These are phyloP conservation scores for Campoletis raptor DNA, from an alignment of 2,888 invertebrate genomes.

Conservation along the genomic window DNA sequence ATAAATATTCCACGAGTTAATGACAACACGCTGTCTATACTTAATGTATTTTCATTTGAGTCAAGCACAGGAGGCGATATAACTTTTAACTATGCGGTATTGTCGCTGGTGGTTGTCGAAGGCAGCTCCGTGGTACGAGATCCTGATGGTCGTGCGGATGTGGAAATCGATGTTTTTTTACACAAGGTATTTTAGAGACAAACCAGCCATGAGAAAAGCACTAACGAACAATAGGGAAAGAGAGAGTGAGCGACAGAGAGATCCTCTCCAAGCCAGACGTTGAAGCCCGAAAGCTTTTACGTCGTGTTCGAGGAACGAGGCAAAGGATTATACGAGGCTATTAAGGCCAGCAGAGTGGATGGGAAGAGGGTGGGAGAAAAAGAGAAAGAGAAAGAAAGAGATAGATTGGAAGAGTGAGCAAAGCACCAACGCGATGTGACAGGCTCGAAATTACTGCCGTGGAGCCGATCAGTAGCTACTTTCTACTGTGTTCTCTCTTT, in stretches of 20 bases:
- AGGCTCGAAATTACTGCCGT: conserved; percentile 66
- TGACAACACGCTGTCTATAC: conserved; percentile 11
- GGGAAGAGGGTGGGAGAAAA: conserved; percentile 6
- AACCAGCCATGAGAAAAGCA: conserved; percentile 40
- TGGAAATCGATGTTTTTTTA: conserved; percentile 64
- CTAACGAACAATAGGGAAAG: conserved; percentile 40
- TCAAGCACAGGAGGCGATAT: conserved; percentile 31
- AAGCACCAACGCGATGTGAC: conserved; percentile 65
- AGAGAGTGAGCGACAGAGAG: conserved; percentile 14
- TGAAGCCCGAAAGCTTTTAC: conserved; percentile 67
- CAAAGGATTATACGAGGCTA: conserved; percentile 68
- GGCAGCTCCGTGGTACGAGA: conserved; percentile 16
- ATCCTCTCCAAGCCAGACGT: conserved; percentile 52
- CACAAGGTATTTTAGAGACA: conserved; percentile 54
- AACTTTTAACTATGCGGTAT: conserved; percentile 20
- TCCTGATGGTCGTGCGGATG: conserved; percentile 38
- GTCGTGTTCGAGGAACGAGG: conserved; percentile 64
- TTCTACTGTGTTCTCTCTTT: conserved; percentile 28
- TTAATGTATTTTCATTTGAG: background rate
- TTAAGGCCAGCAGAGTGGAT: conserved; percentile 57
- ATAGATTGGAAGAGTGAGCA: conserved; percentile 56
- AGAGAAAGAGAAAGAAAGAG: conserved; percentile 30
- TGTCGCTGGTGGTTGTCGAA: conserved; percentile 10
- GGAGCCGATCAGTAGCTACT: conserved; percentile 60
- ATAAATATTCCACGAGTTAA: conserved; percentile 15